Base-by-base conservation (phyloP, 1,140 invertebrate genomes). In the Sinonovacula constricta region DNA sequence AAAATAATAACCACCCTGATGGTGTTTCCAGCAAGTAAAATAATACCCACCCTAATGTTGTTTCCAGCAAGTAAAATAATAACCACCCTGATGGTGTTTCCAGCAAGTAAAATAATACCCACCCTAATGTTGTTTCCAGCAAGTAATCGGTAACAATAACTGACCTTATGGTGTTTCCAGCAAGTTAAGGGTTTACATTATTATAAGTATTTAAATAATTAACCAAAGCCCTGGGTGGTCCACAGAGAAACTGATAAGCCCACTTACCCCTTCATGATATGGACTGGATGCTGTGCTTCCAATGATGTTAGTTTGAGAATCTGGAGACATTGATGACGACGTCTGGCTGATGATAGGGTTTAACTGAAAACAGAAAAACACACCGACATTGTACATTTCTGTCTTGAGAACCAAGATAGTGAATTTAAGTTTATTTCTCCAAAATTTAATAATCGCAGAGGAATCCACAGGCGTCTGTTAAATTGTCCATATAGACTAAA, bases 241-340 rank as follows among this genome's bases (percentile, higher is more conserved):
- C 3, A 31, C 33, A 31, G 15, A 31, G 15, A 33, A 28, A 22
- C 33, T 31, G 18, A 63, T 3, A 10, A 15, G n/a, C 10, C n/a
- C 63, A 84, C 86, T 86, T 80, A 88, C 88, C 79, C 65, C 66
- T 39, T 87, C 86, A 75, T 86, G 82, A 59, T 87, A 89, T 54
- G 88, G 88, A 70, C 85, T 87, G 30, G 88, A 87, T 66, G 86
- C 86, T 26, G 86, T 84, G 57, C 83, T 86, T 49, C 88, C 84
- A 18, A 87, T 88, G 49, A 89, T 87, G 18, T 86, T 85, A 4
- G 85, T 87, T 69, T 89, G 87, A 28, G 84, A 86, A 59, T 89
- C 88, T 57, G 88, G 88, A 34, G 83, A 85, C 87, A 88, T 89
- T 3, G 83, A 86, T 34, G 82, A 83, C 51, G 82, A 84, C 26